These are phyloP conservation scores for Clusia tigrina DNA, from an alignment of 2,888 invertebrate genomes.

Conservation along the genomic window DNA sequence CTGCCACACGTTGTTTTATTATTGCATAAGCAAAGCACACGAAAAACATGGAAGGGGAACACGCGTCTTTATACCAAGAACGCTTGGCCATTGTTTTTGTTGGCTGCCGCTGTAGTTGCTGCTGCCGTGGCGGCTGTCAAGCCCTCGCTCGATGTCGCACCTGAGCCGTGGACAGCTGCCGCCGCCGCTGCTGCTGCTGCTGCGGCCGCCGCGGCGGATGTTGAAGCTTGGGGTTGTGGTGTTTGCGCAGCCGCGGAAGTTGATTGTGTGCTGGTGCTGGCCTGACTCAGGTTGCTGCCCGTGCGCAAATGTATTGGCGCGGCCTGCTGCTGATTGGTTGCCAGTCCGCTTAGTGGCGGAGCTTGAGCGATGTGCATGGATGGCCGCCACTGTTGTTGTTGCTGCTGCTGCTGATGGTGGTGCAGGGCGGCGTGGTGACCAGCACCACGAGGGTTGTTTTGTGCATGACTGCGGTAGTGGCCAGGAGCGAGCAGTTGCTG, in stretches of 20 bases:
- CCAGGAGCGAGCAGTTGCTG: conserved; percentile 48
- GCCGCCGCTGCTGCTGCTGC: conserved; percentile 47
- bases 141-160: not conserved
- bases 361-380: conserved; percentile 32
- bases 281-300: conserved; percentile 61
- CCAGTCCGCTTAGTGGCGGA: conserved; percentile 17
- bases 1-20: too few species aligned
- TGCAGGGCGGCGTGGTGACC: conserved; percentile 12
- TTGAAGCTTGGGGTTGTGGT: conserved; percentile 46
- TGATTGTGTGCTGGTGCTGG: conserved; percentile 61
- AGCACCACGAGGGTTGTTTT: conserved; percentile 10
- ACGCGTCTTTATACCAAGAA: conserved; percentile 57
- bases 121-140: conserved; percentile 38
- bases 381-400: conserved; percentile 44
- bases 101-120: conserved; percentile 43
- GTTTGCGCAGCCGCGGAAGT: conserved; percentile 52
- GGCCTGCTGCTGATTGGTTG: conserved; percentile 39
- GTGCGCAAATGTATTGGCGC: conserved; percentile 60
- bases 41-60: conserved; percentile 23
- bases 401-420: conserved; percentile 22
- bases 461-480: conserved; percentile 34
- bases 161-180: conserved; percentile 33
- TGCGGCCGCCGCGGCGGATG: conserved; percentile 40
- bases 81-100: conserved; percentile 56
- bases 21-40: conserved; percentile 2